These are phyloP conservation scores for Zosterops hypoxanthus DNA, from an alignment of 2,113 vertebrate species.

Conservation along the genomic window DNA sequence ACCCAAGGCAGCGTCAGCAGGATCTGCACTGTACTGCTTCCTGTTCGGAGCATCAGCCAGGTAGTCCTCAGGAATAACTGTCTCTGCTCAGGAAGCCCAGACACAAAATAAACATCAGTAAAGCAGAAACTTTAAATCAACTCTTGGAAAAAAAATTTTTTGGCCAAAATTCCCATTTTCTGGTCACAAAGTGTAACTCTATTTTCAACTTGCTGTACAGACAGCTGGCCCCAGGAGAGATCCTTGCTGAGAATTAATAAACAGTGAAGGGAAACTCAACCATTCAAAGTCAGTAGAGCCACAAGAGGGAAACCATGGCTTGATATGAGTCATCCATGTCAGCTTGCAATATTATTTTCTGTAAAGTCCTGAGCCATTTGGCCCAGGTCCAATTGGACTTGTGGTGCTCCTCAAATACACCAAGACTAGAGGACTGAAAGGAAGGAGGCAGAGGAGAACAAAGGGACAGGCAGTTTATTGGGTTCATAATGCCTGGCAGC, in stretches of 20 bases:
- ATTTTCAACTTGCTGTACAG: neutral
- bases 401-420: neutral
- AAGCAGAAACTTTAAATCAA: neutral
- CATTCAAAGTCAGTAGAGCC: neutral
- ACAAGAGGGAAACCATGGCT: neutral
- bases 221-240: neutral
- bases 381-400: neutral
- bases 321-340: neutral
- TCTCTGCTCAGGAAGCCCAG: constrained; percentile 74
- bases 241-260: neutral
- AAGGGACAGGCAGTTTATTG: neutral
- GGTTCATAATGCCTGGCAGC: neutral
- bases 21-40: constrained; percentile 80
- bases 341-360: neutral
- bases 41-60: constrained; percentile 73
- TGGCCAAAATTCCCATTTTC: neutral
- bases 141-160: neutral
- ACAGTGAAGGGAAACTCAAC: neutral
- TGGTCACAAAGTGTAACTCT: neutral
- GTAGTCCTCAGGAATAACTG: constrained; percentile 81
- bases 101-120: constrained; percentile 19
- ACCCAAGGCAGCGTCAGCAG: constrained; percentile 77
- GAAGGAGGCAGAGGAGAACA: neutral
- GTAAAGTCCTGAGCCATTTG: neutral
- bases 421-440: neutral